phyloP scores from a whole-genome alignment of 1,140 invertebrate genomes.

The Hydropsyche tenuis region DNA sequence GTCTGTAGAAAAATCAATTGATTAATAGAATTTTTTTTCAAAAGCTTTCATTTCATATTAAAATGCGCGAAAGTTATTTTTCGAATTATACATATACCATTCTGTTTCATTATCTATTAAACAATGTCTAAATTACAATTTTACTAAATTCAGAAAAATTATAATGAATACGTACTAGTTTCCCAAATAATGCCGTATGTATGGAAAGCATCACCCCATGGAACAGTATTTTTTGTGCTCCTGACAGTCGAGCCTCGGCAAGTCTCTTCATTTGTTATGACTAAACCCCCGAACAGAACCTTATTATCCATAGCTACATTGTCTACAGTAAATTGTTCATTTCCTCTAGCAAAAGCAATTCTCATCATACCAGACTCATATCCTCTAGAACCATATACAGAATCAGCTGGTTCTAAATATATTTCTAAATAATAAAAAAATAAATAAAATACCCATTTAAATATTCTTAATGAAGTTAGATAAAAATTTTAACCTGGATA shows the following conservation, averaged over 20 bases:
- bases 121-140: too few relatives aligned
- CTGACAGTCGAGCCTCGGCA: slow-evolving; percentile 22
- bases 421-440: slow-evolving; percentile 59
- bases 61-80: too few relatives aligned
- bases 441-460: background rate
- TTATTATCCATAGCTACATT: slow-evolving; percentile 17
- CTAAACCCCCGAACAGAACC: slow-evolving; percentile 27
- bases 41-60: too few relatives aligned
- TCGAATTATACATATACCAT: too few relatives aligned
- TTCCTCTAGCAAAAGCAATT: slow-evolving; percentile 61
- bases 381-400: slow-evolving; percentile 61
- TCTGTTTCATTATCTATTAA: too few relatives aligned
- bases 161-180: slow-evolving; percentile 15
- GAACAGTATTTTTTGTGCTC: background rate
- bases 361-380: slow-evolving; percentile 64
- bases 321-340: slow-evolving; percentile 40
- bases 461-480: background rate
- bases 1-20: slow-evolving; percentile 30
- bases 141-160: too few relatives aligned
- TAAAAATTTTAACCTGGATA: slow-evolving; percentile 68
- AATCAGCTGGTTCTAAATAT: slow-evolving; percentile 64
- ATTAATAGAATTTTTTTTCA: too few relatives aligned
- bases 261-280: slow-evolving; percentile 26
- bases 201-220: slow-evolving; percentile 36
- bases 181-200: slow-evolving; percentile 42